Conservation (phyloP, 2,797 vertebrate genomes). For the Allobates femoralis region DNA sequence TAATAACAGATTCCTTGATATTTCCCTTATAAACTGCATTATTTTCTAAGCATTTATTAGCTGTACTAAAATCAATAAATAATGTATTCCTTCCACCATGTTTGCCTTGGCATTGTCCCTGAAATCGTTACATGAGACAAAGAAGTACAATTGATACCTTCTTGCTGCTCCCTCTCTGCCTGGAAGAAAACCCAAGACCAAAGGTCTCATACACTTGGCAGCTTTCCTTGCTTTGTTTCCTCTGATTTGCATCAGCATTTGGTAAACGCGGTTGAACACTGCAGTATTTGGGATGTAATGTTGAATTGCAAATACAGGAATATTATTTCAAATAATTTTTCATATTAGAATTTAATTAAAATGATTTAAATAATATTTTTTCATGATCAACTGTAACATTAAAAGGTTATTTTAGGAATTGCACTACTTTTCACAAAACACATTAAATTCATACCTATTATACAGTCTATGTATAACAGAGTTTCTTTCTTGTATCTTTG, state of each 20-base stretch:
- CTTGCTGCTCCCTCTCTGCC: not conserved
- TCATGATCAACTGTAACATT: too few relatives aligned
- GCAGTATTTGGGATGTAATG: not conserved
- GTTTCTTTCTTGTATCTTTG: too few relatives aligned
- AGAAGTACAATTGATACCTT: not conserved
- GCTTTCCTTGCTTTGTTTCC: not conserved
- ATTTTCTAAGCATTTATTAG: not conserved
- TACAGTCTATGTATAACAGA: too few relatives aligned
- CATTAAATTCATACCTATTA: too few relatives aligned
- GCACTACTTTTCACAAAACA: too few relatives aligned
- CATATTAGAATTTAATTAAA: too few relatives aligned
- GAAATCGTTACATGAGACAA: conserved; percentile 6
- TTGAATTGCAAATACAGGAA: not conserved
- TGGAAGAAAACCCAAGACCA: conserved; percentile 18
- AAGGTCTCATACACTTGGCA: not conserved
- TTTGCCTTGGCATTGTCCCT: not conserved
- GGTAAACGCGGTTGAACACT: not conserved
- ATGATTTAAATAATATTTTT: too few relatives aligned
- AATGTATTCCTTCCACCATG: not conserved
- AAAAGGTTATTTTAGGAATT: too few relatives aligned
- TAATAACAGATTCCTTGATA: too few relatives aligned
- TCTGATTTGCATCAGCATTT: not conserved
- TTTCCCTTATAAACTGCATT: not conserved
- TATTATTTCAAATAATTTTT: not conserved
- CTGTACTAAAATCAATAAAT: not conserved